phyloP scores from a whole-genome alignment of 2,113 vertebrate genomes.

The Spermophilus dauricus region DNA sequence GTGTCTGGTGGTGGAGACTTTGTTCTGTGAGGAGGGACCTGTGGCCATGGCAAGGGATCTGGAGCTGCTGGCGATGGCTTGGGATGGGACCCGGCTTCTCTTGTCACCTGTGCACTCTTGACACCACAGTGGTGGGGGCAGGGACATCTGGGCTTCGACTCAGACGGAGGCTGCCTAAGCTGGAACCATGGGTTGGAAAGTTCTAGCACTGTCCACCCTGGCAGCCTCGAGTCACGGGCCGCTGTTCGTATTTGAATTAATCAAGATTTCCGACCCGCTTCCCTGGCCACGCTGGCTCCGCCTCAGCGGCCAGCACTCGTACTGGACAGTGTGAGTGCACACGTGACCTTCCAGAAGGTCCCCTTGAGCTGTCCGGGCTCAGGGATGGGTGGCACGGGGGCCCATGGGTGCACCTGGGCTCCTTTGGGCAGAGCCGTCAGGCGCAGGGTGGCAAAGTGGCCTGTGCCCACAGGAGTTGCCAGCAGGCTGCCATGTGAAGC shows the following conservation, averaged over 20 bases:
- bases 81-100: not conserved
- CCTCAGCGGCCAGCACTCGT: no score
- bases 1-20: not conserved
- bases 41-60: no score
- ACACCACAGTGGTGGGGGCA: no score
- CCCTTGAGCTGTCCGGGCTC: no score
- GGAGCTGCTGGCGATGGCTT: not conserved
- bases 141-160: no score
- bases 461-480: not conserved
- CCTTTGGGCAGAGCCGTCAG: no score
- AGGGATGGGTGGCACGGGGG: not conserved
- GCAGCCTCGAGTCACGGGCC: not conserved
- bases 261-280: not conserved
- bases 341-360: not conserved
- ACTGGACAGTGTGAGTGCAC: no score
- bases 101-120: not conserved
- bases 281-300: not conserved
- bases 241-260: not conserved
- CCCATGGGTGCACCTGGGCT: fast-evolving
- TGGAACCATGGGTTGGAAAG: not conserved
- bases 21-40: not conserved
- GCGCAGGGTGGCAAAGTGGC: fast-evolving
- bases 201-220: not conserved
- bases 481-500: not conserved
- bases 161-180: no score